phyloP scores from a whole-genome alignment of 2,888 invertebrate genomes.

The Drosophila yooni region DNA sequence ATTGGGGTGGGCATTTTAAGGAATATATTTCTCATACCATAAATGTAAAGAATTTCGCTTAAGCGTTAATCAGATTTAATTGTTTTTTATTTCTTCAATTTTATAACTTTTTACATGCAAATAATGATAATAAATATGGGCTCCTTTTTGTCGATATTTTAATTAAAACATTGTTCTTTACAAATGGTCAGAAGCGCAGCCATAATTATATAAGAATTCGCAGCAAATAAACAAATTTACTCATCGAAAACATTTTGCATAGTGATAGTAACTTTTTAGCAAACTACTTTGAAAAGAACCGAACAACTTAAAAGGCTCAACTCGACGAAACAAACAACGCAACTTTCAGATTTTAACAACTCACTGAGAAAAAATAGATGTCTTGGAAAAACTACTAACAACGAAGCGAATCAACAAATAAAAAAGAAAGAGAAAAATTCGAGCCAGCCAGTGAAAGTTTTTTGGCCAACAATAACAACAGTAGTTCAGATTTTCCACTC shows the following conservation, averaged over 20 bases:
- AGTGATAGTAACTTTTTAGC: not conserved
- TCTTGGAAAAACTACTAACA: conserved; percentile 17
- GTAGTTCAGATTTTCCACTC: not conserved
- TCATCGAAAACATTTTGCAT: not conserved
- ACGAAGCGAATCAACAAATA: not conserved
- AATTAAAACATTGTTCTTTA: not conserved
- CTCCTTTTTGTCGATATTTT: not conserved
- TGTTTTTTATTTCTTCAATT: not conserved
- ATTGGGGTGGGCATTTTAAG: not conserved
- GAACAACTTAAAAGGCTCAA: conserved; percentile 31
- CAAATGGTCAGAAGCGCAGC: not conserved
- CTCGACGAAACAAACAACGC: conserved; percentile 16
- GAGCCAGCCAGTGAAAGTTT: conserved; percentile 58
- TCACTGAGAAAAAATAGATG: conserved; percentile 31
- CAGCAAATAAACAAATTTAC: not conserved
- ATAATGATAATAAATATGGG: not conserved
- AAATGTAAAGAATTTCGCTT: not conserved
- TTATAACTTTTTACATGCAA: too few species aligned
- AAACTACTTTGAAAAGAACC: not conserved
- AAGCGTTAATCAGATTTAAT: not conserved
- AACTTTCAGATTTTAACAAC: conserved; percentile 9
- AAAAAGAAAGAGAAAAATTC: not conserved
- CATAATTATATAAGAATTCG: not conserved
- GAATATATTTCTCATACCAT: not conserved
- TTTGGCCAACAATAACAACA: conserved; percentile 33